These are phyloP conservation scores for Pseudoatta argentina DNA, from an alignment of 1,140 invertebrate species.

Conservation along the genomic window DNA sequence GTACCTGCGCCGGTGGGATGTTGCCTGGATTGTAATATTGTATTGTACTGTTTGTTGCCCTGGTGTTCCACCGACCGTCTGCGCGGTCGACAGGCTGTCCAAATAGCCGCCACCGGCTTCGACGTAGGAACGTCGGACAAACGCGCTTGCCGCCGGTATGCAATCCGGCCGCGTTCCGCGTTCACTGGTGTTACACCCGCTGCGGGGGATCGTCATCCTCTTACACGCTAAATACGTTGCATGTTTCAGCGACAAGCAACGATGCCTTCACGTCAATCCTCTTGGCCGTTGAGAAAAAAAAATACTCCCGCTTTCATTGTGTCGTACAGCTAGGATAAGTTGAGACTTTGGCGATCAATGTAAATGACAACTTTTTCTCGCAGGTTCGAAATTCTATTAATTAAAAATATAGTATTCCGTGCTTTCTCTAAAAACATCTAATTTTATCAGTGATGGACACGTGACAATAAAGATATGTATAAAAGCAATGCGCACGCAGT, in stretches of 20 bases:
- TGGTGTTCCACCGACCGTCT: constrained; percentile 78
- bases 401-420: neutral
- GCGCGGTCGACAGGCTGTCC: constrained; percentile 82
- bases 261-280: neutral
- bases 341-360: neutral
- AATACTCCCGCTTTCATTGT: constrained; percentile 26
- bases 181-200: constrained; percentile 79
- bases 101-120: constrained; percentile 82
- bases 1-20: constrained; percentile 79
- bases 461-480: neutral
- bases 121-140: constrained; percentile 70
- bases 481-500: neutral
- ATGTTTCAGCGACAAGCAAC: constrained; percentile 16
- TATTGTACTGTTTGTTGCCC: constrained; percentile 84
- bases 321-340: neutral
- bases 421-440: neutral
- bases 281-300: constrained; percentile 22
- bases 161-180: constrained; percentile 77
- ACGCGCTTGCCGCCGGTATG: constrained; percentile 76
- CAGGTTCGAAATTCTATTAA: neutral
- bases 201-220: constrained; percentile 66
- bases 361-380: neutral
- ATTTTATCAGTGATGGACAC: neutral
- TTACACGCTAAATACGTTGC: constrained; percentile 57
- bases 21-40: constrained; percentile 83